A percentile compares a stretch with the other conserved stretches of the same genome.
Evolutionary conservation across 2,797 vertebrate species (phyloP).

Genomic region (Mareca penelope): DNA sequence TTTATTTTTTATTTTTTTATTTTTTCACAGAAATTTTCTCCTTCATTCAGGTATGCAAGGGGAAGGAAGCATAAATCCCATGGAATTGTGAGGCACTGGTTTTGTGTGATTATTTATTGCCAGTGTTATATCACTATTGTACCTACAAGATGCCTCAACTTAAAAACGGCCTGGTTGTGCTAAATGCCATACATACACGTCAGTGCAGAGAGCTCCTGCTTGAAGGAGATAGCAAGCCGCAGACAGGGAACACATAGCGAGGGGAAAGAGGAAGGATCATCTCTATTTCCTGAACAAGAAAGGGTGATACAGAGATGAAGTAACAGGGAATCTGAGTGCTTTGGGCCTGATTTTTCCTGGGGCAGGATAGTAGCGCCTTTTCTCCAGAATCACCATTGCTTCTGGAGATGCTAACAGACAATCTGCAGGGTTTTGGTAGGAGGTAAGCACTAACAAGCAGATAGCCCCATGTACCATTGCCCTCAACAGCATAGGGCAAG

Average conservation of each 20-base stretch:
- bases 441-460: background rate
- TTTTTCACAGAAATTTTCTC: background rate
- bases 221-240: background rate
- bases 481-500: background rate
- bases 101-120: background rate
- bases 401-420: background rate
- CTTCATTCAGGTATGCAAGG: background rate
- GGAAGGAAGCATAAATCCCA: background rate
- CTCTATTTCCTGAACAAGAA: background rate
- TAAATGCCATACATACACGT: rapidly evolving
- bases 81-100: background rate
- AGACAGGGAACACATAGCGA: background rate
- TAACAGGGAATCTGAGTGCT: background rate
- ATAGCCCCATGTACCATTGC: background rate
- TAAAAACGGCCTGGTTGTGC: background rate
- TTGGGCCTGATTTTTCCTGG: background rate
- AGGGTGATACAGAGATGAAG: background rate
- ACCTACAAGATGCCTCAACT: background rate
- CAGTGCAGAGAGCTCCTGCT: background rate
- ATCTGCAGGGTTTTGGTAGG: background rate
- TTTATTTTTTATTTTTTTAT: too few relatives aligned
- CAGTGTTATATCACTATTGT: background rate
- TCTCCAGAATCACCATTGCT: background rate
- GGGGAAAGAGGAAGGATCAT: background rate
- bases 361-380: background rate